Percentiles rank a stretch among this genome's conserved stretches.
phyloP scores from a whole-genome alignment of 2,113 vertebrate species.

The Indicator indicator region DNA sequence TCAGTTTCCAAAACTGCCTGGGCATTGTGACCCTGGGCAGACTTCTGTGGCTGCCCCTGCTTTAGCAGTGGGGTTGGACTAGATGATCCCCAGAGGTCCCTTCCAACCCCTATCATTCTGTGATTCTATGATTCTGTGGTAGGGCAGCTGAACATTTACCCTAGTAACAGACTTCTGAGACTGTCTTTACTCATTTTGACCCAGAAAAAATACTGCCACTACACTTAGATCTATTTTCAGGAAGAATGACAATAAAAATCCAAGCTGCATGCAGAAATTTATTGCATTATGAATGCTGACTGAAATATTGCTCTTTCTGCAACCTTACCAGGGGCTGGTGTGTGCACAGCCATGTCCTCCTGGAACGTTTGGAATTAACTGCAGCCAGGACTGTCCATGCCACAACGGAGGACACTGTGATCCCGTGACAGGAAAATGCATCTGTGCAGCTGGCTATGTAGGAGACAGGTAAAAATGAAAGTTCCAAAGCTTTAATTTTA shows the following conservation, averaged over 20 bases:
- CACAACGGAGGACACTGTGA: constrained; percentile 96
- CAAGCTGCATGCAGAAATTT: neutral
- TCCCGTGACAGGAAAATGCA: constrained; percentile 90
- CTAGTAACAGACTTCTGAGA: neutral
- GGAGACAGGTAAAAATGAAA: constrained; percentile 88
- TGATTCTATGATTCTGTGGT: no score
- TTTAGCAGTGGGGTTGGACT: no score
- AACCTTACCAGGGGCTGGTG: constrained; percentile 87
- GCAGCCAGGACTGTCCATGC: constrained; percentile 95
- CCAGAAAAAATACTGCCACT: neutral
- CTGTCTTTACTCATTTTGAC: neutral
- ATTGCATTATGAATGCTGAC: constrained; percentile 8
- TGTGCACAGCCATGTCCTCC: constrained; percentile 93
- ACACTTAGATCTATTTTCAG: neutral
- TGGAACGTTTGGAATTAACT: constrained; percentile 94
- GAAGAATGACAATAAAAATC: constrained; percentile 25
- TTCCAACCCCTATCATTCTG: no score
- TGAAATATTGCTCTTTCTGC: constrained; percentile 37
- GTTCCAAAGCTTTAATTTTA: neutral
- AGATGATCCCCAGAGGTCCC: no score
- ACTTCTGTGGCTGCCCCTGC: no score
- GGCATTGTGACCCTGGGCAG: no score
- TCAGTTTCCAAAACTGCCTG: no score
- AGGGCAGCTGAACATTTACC: neutral
- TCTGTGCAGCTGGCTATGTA: constrained; percentile 91